Base-by-base conservation (phyloP, 2,113 vertebrate species). In the Archocentrus centrarchus region DNA sequence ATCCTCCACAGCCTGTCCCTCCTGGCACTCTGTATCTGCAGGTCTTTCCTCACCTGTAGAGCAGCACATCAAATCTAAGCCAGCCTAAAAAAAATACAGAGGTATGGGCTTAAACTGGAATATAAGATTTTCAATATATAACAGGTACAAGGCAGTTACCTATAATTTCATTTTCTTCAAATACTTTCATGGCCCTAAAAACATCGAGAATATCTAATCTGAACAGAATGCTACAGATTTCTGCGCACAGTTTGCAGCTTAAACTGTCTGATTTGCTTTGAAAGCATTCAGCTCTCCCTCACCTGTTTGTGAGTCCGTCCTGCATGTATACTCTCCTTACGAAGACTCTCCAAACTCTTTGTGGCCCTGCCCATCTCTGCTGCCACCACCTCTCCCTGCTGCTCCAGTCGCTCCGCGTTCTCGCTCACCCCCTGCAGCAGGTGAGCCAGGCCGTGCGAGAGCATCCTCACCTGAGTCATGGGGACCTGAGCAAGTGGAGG, bases 231-330 rank as follows among this genome's bases (percentile, higher is more conserved):
- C 47, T 9, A 11, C 27, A 32, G 47, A 32, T 53, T 53, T 53
- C 11, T 27, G 47, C 17, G 47, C 44, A 70, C 50, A 53, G 44
- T 32, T 73, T 53, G 47, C 27, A 73, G 24, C 11, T 24, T 14
- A 32, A 5, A 44, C 30, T 32, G 27, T n/a, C 17, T n/a, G 27
- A 53, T 20, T 53, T 53, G 44, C 68, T 73, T 11, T 32, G 24
- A 53, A 32, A 73, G 66, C 20, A 55, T 0, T 32, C 53, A 32
- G 17, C 11, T 57, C n/a, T n/a, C 32, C 15, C 87, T 88, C 83
- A 92, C 92, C 89, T 76, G 90, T 75, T 77, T 90, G 80, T 79
- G 85, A 44, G 68, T 84, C 58, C 82, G 84, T 73, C 86, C 82
- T 3, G 78, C 10, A 59, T 88, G 63, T 1, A 60, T 3, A 14